Conservation (phyloP, 2,113 vertebrate genomes). For the Mustelus asterias region DNA sequence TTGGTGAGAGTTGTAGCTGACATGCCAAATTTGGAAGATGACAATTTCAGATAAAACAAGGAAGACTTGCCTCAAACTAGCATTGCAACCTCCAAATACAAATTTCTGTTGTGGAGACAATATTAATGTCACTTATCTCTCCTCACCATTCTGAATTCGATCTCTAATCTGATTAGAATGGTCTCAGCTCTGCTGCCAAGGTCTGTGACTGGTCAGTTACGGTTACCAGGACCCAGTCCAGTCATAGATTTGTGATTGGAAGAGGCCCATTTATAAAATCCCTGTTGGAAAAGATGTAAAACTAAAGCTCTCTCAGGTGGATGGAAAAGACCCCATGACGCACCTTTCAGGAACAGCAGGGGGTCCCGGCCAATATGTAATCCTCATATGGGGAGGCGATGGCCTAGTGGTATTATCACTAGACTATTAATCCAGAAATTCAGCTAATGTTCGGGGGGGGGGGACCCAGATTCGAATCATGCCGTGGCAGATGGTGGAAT, state of each 20-base stretch:
- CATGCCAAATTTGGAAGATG: background rate
- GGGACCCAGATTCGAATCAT: background rate
- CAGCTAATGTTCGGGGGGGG: no score
- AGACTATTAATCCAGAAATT: no score
- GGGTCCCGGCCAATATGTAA: background rate
- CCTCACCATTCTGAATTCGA: background rate
- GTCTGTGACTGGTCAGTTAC: background rate
- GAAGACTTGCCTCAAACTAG: background rate
- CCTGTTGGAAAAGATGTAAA: background rate
- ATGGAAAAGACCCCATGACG: background rate
- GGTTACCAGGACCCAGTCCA: background rate
- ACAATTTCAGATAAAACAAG: background rate
- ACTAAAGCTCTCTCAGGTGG: background rate
- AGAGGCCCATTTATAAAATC: background rate
- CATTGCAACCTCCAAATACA: background rate
- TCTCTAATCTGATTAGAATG: background rate
- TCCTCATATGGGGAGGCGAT: background rate
- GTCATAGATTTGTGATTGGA: background rate
- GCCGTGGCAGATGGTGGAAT: no score
- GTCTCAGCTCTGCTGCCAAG: background rate
- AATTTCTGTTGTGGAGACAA: background rate
- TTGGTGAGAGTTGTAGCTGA: no score
- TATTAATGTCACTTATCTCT: no score
- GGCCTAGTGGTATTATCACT: no score
- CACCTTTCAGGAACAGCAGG: background rate